Evolutionary conservation across 1,140 invertebrate genomes (phyloP), one percentile per base, ranked within the genome.

Genomic region (Caenorhabditis briggsae): DNA sequence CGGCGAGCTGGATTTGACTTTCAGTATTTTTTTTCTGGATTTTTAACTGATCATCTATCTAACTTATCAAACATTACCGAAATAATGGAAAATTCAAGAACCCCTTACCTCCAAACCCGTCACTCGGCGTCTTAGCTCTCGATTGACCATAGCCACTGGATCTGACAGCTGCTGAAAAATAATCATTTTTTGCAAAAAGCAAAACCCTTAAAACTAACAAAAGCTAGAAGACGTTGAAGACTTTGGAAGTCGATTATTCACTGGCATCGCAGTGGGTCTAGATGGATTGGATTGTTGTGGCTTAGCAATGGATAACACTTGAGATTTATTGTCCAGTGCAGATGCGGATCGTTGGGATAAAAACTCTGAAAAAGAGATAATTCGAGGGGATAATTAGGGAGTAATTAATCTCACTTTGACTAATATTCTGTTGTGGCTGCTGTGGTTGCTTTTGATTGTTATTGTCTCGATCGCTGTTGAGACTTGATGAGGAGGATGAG

Each of bases 241-340:
- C 50, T 78, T 78, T n/a, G 70, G 70, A 8, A 78, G 70, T 23
- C 70, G 46, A 53, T n/a, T 78, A n/a, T 50, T 78, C 18, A 78
- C 23, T 9, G 65, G 65, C 65, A 70, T 70, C 11, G 70, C 46
- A 8, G 70, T 18, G 8, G 70, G 70, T 78, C 43, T 78, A 0
- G 46, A 16, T 41, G 41, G n/a, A n/a, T n/a, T n/a, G n/a, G n/a
- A n/a, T 43, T 5, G 70, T n/a, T 78, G 70, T 23, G 70, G 70
- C 14, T 78, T 78, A 11, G 33, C 33, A 14, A 78, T 43, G 20
- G 70, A 78, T 11, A 50, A n/a, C 14, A 43, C 43, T 48, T 43
- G 43, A 7, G 70, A 78, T 50, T 78, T 65, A 41, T 65, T 61
- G 23, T 61, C 70, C 8, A 78, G 46, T 1, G 70, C 70, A n/a